Evolutionary conservation across 2,888 invertebrate genomes (phyloP).

Genomic region (Caenorhabditis sp.): DNA sequence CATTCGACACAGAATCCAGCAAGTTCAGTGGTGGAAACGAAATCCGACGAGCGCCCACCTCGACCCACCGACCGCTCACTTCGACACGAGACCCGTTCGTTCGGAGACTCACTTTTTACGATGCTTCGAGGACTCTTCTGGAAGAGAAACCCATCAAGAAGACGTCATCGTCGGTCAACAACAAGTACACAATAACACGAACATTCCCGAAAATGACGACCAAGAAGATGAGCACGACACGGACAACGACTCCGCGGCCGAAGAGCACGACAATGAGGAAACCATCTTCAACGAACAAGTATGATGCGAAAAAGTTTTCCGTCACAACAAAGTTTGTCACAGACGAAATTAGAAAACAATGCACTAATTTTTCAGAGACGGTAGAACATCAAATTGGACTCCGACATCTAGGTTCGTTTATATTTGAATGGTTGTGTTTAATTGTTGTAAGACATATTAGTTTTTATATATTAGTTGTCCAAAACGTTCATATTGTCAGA

Average conservation of each 20-base stretch:
- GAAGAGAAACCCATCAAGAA: slow-evolving; percentile 34
- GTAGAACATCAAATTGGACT: background rate
- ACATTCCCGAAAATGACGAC: slow-evolving; percentile 51
- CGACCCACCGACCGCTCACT: slow-evolving; percentile 49
- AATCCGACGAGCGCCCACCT: slow-evolving; percentile 48
- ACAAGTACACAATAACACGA: slow-evolving; percentile 45
- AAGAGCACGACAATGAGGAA: slow-evolving; percentile 8
- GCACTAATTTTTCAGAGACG: background rate
- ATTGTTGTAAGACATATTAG: background rate
- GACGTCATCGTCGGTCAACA: slow-evolving; percentile 1
- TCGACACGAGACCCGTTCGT: slow-evolving; percentile 55
- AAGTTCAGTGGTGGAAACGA: slow-evolving; percentile 56
- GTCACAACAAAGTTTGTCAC: background rate
- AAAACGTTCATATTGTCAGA: background rate
- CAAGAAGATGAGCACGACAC: slow-evolving; percentile 26
- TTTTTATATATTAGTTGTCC: too few species aligned
- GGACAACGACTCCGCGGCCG: slow-evolving; percentile 8
- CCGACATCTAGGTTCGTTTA: slow-evolving; percentile 3
- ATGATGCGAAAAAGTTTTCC: slow-evolving; percentile 8
- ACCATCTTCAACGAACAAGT: slow-evolving; percentile 6
- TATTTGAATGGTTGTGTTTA: too few species aligned
- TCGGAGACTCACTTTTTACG: slow-evolving; percentile 53
- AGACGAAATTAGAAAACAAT: background rate
- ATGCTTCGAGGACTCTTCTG: slow-evolving; percentile 45
- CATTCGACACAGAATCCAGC: slow-evolving; percentile 25